Percentiles rank a stretch among this genome's conserved stretches.
These are phyloP conservation scores for Hyphantria cunea DNA, from an alignment of 1,140 invertebrate genomes.

Conservation along the genomic window DNA sequence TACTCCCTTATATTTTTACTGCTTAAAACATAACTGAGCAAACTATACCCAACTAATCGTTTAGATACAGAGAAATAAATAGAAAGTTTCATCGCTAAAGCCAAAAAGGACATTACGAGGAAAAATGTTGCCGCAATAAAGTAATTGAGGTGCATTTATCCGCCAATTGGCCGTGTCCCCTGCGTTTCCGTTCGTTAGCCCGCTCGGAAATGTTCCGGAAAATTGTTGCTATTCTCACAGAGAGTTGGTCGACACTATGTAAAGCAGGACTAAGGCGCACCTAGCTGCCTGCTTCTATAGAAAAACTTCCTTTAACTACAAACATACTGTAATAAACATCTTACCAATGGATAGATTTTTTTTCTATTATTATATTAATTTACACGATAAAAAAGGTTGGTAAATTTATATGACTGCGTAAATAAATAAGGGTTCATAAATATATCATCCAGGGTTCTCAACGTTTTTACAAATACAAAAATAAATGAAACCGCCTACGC, in stretches of 20 bases:
- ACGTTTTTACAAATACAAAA: too few relatives aligned
- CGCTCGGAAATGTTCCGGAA: conserved; percentile 66
- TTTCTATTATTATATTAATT: too few relatives aligned
- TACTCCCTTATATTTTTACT: too few relatives aligned
- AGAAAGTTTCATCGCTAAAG: conserved; percentile 36
- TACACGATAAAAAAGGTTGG: too few relatives aligned
- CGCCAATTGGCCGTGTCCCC: conserved; percentile 65
- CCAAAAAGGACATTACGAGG: conserved; percentile 49
- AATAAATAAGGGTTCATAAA: too few relatives aligned
- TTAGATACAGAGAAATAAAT: conserved; percentile 23
- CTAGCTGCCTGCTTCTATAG: conserved; percentile 13
- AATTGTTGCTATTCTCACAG: conserved; percentile 62
- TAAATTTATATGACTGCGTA: too few relatives aligned
- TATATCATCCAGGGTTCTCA: too few relatives aligned
- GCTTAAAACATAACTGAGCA: too few relatives aligned
- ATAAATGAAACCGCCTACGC: too few relatives aligned
- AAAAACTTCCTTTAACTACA: conserved; percentile 18
- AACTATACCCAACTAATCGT: conserved; percentile 1
- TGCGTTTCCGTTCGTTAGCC: conserved; percentile 70
- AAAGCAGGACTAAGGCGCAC: conserved; percentile 35
- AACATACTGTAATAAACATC: conserved; percentile 16
- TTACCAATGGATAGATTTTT: conserved; percentile 7
- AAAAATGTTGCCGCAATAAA: conserved; percentile 64
- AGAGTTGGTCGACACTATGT: conserved; percentile 40
- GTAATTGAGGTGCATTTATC: conserved; percentile 72